phyloP scores from a whole-genome alignment of 2,888 invertebrate genomes.

The Cantharis rustica region DNA sequence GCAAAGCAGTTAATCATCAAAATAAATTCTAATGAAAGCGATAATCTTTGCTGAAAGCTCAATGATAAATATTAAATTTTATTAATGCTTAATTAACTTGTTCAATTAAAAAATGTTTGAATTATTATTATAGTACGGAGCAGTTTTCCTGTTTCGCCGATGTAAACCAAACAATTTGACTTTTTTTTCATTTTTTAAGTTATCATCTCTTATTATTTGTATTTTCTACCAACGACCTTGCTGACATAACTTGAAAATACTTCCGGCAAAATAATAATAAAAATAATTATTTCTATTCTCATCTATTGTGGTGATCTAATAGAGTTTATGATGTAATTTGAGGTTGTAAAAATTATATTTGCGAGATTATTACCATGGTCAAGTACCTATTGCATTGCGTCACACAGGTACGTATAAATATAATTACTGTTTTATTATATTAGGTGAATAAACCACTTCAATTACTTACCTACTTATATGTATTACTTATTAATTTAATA shows the following conservation, averaged over 20 bases:
- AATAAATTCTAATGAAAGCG: no score
- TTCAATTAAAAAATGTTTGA: no score
- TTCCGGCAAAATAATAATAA: background rate
- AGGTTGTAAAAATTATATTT: background rate
- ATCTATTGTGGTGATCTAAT: background rate
- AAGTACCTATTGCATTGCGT: background rate
- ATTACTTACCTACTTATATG: no score
- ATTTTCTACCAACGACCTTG: background rate
- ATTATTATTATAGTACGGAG: no score
- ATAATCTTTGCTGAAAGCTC: no score
- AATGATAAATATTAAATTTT: no score
- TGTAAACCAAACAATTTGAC: no score
- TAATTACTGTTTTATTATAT: background rate
- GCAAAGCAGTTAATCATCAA: no score
- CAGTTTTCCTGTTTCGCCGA: no score
- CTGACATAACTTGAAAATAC: background rate
- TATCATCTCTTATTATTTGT: background rate
- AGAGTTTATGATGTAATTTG: no score
- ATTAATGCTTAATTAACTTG: no score
- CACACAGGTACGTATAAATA: background rate
- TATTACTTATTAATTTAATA: no score
- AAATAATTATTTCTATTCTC: background rate
- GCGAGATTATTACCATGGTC: background rate
- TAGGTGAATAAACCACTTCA: background rate
- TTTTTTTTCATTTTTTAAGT: background rate